phyloP scores from a whole-genome alignment of 1,140 invertebrate species.

The Pentalonia nigronervosa region DNA sequence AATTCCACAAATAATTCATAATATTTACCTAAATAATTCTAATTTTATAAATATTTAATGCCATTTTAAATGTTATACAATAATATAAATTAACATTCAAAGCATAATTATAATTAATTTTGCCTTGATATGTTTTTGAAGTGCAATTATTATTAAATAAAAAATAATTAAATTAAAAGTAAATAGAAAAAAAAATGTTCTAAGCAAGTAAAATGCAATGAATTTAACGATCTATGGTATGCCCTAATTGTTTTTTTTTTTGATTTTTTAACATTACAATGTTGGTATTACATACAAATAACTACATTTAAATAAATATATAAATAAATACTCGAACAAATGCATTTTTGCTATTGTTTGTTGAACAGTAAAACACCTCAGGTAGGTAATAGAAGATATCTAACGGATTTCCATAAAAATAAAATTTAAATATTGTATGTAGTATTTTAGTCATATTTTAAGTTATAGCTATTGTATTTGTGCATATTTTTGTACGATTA shows the following conservation, averaged over 20 bases:
- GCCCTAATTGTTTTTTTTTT: background rate
- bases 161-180: background rate
- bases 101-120: background rate
- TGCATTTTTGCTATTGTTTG: background rate
- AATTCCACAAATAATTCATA: background rate
- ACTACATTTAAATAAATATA: background rate
- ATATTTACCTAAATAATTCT: background rate
- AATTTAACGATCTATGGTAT: background rate
- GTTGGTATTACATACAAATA: background rate
- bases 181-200: background rate
- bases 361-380: background rate
- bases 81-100: conserved; percentile 7
- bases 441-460: background rate
- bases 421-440: background rate
- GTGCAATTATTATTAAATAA: background rate
- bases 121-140: conserved; percentile 3
- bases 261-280: conserved; percentile 7
- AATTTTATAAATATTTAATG: background rate
- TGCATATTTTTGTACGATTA: background rate
- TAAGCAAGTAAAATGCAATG: background rate
- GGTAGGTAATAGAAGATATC: background rate
- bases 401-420: background rate
- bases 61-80: background rate
- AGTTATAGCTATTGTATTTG: background rate
- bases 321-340: background rate